phyloP scores from a whole-genome alignment of 2,797 vertebrate species.

The Ceryle rudis region DNA sequence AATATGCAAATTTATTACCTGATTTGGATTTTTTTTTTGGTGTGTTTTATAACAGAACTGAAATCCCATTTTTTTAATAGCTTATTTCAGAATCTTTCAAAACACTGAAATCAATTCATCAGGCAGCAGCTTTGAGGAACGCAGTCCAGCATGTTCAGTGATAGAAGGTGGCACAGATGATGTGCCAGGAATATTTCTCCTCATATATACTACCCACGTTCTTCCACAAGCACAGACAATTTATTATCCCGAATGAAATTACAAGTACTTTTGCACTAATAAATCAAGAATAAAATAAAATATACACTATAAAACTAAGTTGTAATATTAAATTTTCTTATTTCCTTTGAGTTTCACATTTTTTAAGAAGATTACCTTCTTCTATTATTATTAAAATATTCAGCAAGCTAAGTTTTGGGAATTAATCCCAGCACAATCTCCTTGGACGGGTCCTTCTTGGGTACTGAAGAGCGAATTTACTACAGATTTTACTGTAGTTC shows the following conservation, averaged over 20 bases:
- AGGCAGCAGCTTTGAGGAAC: background rate
- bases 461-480: background rate
- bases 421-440: background rate
- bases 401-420: background rate
- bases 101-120: background rate
- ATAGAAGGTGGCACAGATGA: background rate
- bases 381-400: background rate
- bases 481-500: background rate
- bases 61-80: rapidly evolving
- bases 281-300: background rate
- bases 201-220: background rate
- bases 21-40: background rate
- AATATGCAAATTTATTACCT: background rate
- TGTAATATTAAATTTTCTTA: background rate
- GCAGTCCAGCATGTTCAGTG: background rate
- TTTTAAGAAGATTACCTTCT: background rate
- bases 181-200: background rate
- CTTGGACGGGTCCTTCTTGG: background rate
- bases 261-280: background rate
- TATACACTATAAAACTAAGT: background rate
- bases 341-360: background rate
- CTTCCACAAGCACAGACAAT: background rate
- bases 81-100: background rate
- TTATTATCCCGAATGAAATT: background rate
- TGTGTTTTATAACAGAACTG: background rate